These are phyloP conservation scores for Sternotherus odoratus DNA, from an alignment of 2,797 vertebrate species.

Conservation along the genomic window DNA sequence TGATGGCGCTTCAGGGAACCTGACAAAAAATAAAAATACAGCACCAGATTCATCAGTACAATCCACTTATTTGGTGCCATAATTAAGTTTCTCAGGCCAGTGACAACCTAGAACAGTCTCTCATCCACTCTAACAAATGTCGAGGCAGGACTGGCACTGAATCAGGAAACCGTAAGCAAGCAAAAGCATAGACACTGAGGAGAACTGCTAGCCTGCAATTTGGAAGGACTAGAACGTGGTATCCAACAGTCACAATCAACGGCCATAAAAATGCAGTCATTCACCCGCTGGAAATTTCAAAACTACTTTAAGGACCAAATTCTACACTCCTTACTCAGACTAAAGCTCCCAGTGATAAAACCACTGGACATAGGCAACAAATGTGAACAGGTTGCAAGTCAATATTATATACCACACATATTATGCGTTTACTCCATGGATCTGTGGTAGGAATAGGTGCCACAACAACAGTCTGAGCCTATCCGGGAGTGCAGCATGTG, in stretches of 20 bases:
- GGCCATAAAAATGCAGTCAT: neutral
- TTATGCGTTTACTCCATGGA: neutral
- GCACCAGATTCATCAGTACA: neutral
- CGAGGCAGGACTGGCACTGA: neutral
- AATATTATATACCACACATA: neutral
- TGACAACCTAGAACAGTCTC: neutral
- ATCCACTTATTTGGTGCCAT: neutral
- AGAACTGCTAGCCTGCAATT: neutral
- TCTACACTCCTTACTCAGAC: neutral
- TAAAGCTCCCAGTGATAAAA: neutral
- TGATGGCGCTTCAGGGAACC: neutral
- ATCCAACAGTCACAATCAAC: constrained; percentile 22
- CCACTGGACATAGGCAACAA: neutral
- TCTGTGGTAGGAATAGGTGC: neutral
- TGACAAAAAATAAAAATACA: constrained; percentile 36
- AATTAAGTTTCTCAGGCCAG: neutral
- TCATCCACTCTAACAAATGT: neutral
- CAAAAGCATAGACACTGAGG: neutral
- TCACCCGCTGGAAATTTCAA: constrained; percentile 30
- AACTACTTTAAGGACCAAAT: constrained; percentile 1
- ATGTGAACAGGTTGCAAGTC: neutral
- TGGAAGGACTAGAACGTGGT: neutral
- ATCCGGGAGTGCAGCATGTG: no score
- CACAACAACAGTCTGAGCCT: neutral
- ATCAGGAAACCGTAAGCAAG: neutral